These are phyloP conservation scores for Linyphia triangularis DNA, from an alignment of 2,888 invertebrate species.

Conservation along the genomic window DNA sequence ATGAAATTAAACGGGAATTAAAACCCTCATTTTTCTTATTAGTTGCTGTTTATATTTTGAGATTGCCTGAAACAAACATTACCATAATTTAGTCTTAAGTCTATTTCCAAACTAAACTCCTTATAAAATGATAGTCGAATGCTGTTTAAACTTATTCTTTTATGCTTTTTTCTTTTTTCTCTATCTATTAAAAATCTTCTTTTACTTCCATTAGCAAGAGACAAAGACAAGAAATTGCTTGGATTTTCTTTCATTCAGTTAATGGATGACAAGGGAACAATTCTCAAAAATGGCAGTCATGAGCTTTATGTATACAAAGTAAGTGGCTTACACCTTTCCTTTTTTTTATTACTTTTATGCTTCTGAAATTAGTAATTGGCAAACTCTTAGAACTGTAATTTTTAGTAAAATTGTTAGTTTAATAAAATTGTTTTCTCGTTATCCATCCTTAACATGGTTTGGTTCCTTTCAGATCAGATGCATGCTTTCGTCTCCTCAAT, in stretches of 20 bases:
- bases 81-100: too few relatives aligned
- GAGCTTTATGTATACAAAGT: constrained; percentile 92
- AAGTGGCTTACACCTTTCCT: constrained; percentile 6
- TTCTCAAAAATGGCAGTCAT: constrained; percentile 91
- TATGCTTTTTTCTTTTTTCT: not conserved
- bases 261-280: constrained; percentile 94
- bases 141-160: not conserved
- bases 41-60: too few relatives aligned
- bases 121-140: too few relatives aligned
- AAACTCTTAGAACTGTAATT: not conserved
- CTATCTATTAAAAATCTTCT: too few relatives aligned
- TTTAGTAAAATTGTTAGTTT: not conserved
- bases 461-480: too few relatives aligned
- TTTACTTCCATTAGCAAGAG: constrained; percentile 87
- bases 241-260: constrained; percentile 94
- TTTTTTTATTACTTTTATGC: not conserved
- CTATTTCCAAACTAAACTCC: too few relatives aligned
- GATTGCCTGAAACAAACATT: too few relatives aligned
- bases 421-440: not conserved
- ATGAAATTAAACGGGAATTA: too few relatives aligned
- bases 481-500: too few relatives aligned
- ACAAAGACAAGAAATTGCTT: constrained; percentile 94
- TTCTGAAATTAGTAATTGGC: not conserved
- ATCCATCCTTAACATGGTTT: not conserved
- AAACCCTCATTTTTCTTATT: too few relatives aligned